Conservation (phyloP, 2,113 vertebrate genomes). For the Maccullochella peelii region DNA sequence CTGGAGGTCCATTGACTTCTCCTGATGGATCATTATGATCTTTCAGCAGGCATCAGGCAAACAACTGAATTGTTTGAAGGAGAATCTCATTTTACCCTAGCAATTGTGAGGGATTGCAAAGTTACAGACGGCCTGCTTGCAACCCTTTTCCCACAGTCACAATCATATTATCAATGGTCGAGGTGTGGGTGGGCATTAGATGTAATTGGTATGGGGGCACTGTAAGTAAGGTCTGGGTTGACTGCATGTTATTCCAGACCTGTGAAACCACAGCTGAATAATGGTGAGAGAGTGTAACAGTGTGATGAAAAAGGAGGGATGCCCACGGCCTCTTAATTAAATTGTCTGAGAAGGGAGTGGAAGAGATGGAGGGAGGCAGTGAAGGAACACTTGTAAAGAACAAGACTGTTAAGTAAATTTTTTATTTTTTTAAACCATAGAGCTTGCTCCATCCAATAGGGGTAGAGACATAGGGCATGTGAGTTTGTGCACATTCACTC, state of each 20-base stretch:
- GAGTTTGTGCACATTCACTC: not conserved
- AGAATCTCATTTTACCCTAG: slow-evolving; percentile 71
- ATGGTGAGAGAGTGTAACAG: slow-evolving; percentile 53
- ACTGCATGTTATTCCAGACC: not conserved
- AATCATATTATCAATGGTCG: slow-evolving; percentile 52
- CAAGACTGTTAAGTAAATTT: slow-evolving; percentile 58
- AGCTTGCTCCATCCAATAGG: slow-evolving; percentile 44
- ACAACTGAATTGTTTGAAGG: slow-evolving; percentile 79
- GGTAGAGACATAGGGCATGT: slow-evolving; percentile 6
- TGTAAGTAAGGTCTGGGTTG: slow-evolving; percentile 35
- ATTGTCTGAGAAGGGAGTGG: slow-evolving; percentile 65
- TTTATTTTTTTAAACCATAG: not conserved
- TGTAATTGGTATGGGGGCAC: slow-evolving; percentile 34
- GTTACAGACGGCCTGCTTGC: slow-evolving; percentile 60
- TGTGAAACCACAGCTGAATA: slow-evolving; percentile 23
- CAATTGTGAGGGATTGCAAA: slow-evolving; percentile 45
- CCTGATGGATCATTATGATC: slow-evolving; percentile 60
- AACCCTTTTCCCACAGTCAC: slow-evolving; percentile 53
- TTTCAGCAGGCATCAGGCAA: slow-evolving; percentile 63
- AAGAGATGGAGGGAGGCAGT: slow-evolving; percentile 12
- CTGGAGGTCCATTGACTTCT: slow-evolving; percentile 56
- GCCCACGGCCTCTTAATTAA: slow-evolving; percentile 74
- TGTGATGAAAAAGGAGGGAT: slow-evolving; percentile 70
- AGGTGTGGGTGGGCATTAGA: slow-evolving; percentile 56
- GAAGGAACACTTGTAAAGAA: slow-evolving; percentile 77